phyloP scores from a whole-genome alignment of 1,140 invertebrate genomes.

The Penaeus vannamei region DNA sequence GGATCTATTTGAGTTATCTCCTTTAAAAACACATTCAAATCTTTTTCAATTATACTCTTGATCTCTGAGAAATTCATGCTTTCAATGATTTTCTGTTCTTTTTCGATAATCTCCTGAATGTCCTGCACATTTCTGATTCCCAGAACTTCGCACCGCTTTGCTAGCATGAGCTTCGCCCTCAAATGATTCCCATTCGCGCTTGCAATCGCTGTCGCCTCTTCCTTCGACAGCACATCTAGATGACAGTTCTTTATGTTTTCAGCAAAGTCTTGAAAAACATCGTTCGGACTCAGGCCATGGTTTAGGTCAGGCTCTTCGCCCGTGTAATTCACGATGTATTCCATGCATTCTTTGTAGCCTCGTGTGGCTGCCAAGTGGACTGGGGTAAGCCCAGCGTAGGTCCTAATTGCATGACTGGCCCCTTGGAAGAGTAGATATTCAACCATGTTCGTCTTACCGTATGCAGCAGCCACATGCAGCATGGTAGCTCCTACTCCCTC shows the following conservation, averaged over 20 bases:
- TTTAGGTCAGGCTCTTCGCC: constrained; percentile 6
- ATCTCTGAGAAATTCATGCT: constrained; percentile 12
- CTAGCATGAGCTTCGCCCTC: constrained; percentile 42
- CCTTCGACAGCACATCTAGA: constrained; percentile 32
- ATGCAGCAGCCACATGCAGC: constrained; percentile 51
- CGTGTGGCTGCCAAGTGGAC: constrained; percentile 43
- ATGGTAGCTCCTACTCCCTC: constrained; percentile 36
- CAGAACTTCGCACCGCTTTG: constrained; percentile 17
- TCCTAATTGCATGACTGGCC: constrained; percentile 18
- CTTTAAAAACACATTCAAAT: constrained; percentile 11
- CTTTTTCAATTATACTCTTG: constrained; percentile 30
- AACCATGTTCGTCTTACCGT: constrained; percentile 52
- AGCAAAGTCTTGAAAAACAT: constrained; percentile 29
- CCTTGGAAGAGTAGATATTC: constrained; percentile 48
- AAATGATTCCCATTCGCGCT: constrained; percentile 35
- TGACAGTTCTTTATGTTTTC: constrained; percentile 48
- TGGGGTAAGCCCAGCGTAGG: constrained; percentile 18
- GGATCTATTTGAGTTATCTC: constrained; percentile 36
- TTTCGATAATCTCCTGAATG: background rate
- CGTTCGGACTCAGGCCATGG: constrained; percentile 20
- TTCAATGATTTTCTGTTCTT: constrained; percentile 44
- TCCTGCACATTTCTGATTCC: constrained; percentile 13
- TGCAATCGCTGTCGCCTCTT: constrained; percentile 25
- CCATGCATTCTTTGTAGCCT: constrained; percentile 51
- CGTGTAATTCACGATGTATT: constrained; percentile 51